A percentile compares a stretch with the other conserved stretches of the same genome.
These are phyloP conservation scores for Reinhardtius hippoglossoides DNA, from an alignment of 2,113 vertebrate genomes.

Conservation along the genomic window DNA sequence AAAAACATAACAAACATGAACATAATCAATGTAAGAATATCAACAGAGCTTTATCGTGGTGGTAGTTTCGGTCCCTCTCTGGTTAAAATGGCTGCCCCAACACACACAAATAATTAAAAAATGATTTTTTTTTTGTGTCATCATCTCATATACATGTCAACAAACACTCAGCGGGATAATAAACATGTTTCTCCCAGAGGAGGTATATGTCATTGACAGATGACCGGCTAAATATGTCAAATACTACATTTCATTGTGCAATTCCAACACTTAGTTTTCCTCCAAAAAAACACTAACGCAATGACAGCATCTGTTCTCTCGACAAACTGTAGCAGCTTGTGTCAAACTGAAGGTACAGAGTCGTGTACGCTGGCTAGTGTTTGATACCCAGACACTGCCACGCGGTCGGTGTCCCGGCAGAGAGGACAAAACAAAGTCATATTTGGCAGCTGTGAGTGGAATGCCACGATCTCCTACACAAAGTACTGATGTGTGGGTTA, in stretches of 20 bases:
- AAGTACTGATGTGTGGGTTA: conserved; percentile 40
- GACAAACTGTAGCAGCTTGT: conserved; percentile 27
- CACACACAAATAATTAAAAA: conserved; percentile 4
- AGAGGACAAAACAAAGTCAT: background rate
- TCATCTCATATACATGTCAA: conserved; percentile 39
- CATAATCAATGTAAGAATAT: conserved; percentile 37
- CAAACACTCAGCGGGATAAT: conserved; percentile 12
- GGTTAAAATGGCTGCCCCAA: conserved; percentile 23
- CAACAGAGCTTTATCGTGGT: conserved; percentile 31
- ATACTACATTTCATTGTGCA: conserved; percentile 25
- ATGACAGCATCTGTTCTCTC: conserved; percentile 22
- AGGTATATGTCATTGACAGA: conserved; percentile 47
- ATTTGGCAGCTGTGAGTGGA: conserved; percentile 8
- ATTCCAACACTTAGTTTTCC: conserved; percentile 16
- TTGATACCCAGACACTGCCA: conserved; percentile 35
- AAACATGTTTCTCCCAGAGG: conserved; percentile 14
- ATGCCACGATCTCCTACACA: conserved; percentile 5
- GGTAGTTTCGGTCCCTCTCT: conserved; percentile 28
- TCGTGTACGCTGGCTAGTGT: background rate
- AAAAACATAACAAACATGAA: conserved; percentile 38
- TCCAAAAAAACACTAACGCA: background rate
- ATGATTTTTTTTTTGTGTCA: conserved; percentile 14
- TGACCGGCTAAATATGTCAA: conserved; percentile 1
- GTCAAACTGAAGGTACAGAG: conserved; percentile 11
- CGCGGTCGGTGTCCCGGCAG: conserved; percentile 2